A percentile compares a stretch with the other conserved stretches of the same genome.
Conservation (phyloP, 2,888 invertebrate species). For the Anodontia alba region DNA sequence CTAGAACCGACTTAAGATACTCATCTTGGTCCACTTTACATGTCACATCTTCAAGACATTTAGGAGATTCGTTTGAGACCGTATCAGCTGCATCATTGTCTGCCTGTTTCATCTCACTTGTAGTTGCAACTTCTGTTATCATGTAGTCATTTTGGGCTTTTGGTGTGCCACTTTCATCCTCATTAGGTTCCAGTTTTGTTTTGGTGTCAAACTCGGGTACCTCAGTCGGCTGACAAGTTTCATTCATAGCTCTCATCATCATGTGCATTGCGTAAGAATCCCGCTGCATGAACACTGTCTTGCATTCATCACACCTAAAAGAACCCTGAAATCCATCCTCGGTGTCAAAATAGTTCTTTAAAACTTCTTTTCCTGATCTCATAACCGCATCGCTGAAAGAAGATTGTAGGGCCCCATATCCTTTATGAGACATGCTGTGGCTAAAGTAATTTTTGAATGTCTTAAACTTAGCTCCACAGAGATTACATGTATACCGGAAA, state of each 20-base stretch:
- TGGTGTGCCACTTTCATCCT: background rate
- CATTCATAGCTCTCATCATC: slow-evolving; percentile 83
- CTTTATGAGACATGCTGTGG: slow-evolving; percentile 56
- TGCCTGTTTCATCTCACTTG: background rate
- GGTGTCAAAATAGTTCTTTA: slow-evolving; percentile 52
- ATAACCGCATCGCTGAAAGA: slow-evolving; percentile 38
- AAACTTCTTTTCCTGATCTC: slow-evolving; percentile 45
- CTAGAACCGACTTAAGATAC: slow-evolving; percentile 63
- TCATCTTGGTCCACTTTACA: slow-evolving; percentile 65
- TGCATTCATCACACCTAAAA: slow-evolving; percentile 83
- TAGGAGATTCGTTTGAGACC: background rate
- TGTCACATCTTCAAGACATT: slow-evolving; percentile 63
- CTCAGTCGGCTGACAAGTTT: slow-evolving; percentile 66
- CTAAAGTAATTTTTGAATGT: slow-evolving; percentile 49
- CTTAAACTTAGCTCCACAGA: slow-evolving; percentile 66
- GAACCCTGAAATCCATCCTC: slow-evolving; percentile 50
- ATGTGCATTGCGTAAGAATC: slow-evolving; percentile 85
- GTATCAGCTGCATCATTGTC: background rate
- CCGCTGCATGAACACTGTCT: slow-evolving; percentile 81
- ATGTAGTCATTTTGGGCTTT: background rate
- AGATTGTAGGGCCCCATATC: slow-evolving; percentile 20
- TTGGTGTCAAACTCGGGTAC: background rate
- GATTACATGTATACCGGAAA: slow-evolving; percentile 57
- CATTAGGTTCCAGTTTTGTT: background rate
- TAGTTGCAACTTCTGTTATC: too few relatives aligned